Evolutionary conservation across 2,888 invertebrate genomes (phyloP).

Genomic region (Sphinx pinastri): DNA sequence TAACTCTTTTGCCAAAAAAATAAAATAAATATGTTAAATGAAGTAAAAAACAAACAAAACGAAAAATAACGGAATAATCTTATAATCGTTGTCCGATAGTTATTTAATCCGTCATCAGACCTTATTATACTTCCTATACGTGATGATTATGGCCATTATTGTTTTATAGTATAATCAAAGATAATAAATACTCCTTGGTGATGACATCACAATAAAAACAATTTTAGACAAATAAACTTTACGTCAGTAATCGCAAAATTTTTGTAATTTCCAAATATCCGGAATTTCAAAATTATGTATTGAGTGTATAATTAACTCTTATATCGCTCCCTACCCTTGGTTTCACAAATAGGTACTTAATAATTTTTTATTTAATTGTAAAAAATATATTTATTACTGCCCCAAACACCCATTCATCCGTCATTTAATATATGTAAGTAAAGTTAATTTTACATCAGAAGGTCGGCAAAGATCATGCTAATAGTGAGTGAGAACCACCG

Average conservation of each 20-base stretch:
- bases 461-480: no score
- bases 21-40: no score
- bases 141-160: neutral
- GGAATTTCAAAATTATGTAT: constrained; percentile 36
- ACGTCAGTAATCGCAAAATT: constrained; percentile 31
- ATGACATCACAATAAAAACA: neutral
- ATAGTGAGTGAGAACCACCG: no score
- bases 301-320: constrained; percentile 14
- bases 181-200: no score
- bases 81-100: neutral
- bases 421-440: no score
- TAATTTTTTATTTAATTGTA: no score
- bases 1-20: no score
- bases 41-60: no score
- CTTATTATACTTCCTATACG: neutral
- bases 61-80: neutral
- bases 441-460: no score
- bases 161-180: no score
- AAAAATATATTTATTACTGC: no score
- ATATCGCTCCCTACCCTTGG: neutral
- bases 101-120: neutral
- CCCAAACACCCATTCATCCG: no score
- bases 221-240: constrained; percentile 14
- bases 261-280: constrained; percentile 32
- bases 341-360: constrained; percentile 7